Evolutionary conservation across 23 tunicate species (phyloP).

Genomic region (Oikopleura dioica): DNA sequence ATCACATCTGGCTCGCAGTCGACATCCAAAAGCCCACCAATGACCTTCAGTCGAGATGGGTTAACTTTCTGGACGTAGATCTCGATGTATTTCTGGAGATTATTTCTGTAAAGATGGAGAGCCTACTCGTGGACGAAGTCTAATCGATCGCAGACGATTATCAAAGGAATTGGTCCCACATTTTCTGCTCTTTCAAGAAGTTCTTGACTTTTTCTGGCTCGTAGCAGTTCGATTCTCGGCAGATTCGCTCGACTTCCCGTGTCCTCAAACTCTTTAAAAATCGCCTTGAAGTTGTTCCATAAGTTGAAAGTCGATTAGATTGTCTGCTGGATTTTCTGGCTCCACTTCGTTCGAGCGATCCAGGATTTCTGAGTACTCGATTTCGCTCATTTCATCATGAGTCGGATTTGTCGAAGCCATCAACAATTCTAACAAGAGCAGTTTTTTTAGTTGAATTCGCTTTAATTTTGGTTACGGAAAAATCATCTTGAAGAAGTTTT

Average conservation of each 20-base stretch:
- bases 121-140: constrained; percentile 92
- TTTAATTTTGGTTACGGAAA: too few relatives aligned
- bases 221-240: constrained; percentile 91
- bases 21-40: constrained; percentile 94
- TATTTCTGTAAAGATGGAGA: constrained; percentile 81
- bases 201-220: constrained; percentile 96
- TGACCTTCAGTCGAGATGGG: constrained; percentile 86
- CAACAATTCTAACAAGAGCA: too few relatives aligned
- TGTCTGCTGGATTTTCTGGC: too few relatives aligned
- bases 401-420: too few relatives aligned
- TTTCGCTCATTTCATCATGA: too few relatives aligned
- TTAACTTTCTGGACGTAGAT: constrained; percentile 97
- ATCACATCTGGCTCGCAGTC: constrained; percentile 94
- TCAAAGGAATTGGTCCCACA: constrained; percentile 83
- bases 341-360: too few relatives aligned
- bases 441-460: too few relatives aligned
- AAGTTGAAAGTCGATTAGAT: too few relatives aligned
- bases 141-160: constrained; percentile 93
- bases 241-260: constrained; percentile 91
- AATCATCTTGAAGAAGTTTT: too few relatives aligned
- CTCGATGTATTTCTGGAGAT: constrained; percentile 88
- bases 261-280: too few relatives aligned
- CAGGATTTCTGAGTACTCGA: too few relatives aligned
- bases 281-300: too few relatives aligned
- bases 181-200: constrained; percentile 86